Evolutionary conservation across 2,113 vertebrate genomes (phyloP), one percentile per base, ranked within the genome.

Genomic region (Polypterus senegalus): DNA sequence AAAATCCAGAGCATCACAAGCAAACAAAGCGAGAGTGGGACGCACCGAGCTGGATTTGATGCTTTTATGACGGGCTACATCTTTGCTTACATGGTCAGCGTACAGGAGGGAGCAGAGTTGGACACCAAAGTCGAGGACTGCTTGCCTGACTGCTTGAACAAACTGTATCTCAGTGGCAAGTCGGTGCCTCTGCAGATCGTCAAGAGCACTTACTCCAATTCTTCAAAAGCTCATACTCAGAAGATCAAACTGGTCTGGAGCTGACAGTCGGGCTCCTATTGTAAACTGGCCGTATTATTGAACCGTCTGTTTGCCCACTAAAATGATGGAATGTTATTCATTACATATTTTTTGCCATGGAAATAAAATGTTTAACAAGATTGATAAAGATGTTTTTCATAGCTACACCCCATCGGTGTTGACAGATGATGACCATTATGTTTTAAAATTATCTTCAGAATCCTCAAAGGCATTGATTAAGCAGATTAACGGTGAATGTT

Each of bases 61-160:
- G 95, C 95, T 0, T 98, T 97, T 71, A 99, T 99, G 95, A 99
- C 94, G 0, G 96, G 89, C 9, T 98, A 89, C 8, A 83, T 98
- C 71, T 96, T 98, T 71, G 91, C 89, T 62, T 88, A 87, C 0
- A 81, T 92, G 0, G 79, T 76, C 65, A 65, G 84, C 57, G 62
- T 83, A 11, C 75, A 78, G 57, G 76, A 72, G 56, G 74, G 69
- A 3, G 76, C 74, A 3, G 60, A 65, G 48, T 62, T 3, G 0
- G 63, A 79, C 0, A 0, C 27, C 1, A 67, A 3, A 1, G 59
- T 71, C 60, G 75, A 59, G 54, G 57, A 69, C 0, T 89, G 83
- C 79, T 65, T 94, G 48, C 84, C 89, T 3, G 73, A 74, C 3
- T 93, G 92, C 67, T 74, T 87, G 47, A 98, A 99, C 70, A 99